Base-by-base conservation (phyloP, 2,888 invertebrate species). In the Spilarctia lutea region DNA sequence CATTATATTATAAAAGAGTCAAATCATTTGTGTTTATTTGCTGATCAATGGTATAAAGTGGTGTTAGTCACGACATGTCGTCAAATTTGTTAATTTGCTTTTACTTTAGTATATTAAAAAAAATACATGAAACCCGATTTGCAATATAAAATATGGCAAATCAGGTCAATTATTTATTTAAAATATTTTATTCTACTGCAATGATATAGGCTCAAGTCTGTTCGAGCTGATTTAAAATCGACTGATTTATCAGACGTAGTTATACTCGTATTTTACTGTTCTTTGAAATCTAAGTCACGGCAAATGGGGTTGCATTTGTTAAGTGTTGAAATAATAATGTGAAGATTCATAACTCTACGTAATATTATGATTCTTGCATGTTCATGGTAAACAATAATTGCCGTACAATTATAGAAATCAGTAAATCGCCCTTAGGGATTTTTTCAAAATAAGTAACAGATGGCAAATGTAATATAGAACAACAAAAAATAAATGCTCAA, bases 221-320 rank as follows among this genome's bases (percentile, higher is more conserved):
- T 83, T 79, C 83, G 85, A 82, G 78, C 72, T 75, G 81, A 78
- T 88, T 86, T 80, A 86, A 86, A 86, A 90, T 87, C 88, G 90
- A 92, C 90, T 90, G 90, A 90, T 92, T 91, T 91, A 87, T 88
- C 82, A 87, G 90, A 90, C 87, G 89, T 86, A 85, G 85, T 90
- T 83, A 83, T 79, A 88, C 89, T 91, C n/a, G n/a, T n/a, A n/a
- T n/a, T n/a, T 87, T 85, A 89, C 90, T 89, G 91, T 90, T 91
- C 86, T 89, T 81, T 85, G 80, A 82, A 81, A 86, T 83, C 86
- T 84, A 83, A 89, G 87, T 88, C 86, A 88, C 88, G 86, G 88
- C 81, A 65, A 86, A 83, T 82, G 83, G 84, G 81, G 78, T 80
- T 79, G 77, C 82, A 84, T 88, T 83, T 85, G 79, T 82, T 81